Evolutionary conservation across 2,888 invertebrate species (phyloP).

Genomic region (Ligdia adustata): DNA sequence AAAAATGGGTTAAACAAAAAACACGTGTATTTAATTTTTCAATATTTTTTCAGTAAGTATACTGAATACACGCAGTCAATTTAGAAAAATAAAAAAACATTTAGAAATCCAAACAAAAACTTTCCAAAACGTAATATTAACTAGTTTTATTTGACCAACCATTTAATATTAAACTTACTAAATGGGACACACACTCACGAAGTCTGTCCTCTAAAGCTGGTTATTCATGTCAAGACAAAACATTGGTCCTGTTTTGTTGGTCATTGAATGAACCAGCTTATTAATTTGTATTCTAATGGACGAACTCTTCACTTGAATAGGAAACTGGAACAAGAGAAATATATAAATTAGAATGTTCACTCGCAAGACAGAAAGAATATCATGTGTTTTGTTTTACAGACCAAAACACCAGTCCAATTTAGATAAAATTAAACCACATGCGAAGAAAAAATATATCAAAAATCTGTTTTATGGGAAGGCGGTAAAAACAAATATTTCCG

Average conservation of each 20-base stretch:
- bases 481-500: too few relatives aligned
- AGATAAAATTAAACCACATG: too few relatives aligned
- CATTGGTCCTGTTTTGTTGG: background rate
- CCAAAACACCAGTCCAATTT: too few relatives aligned
- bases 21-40: too few relatives aligned
- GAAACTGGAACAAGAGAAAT: conserved; percentile 76
- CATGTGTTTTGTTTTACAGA: too few relatives aligned
- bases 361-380: too few relatives aligned
- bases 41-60: too few relatives aligned
- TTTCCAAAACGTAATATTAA: conserved; percentile 7
- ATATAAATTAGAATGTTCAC: too few relatives aligned
- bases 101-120: background rate
- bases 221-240: background rate
- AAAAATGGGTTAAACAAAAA: too few relatives aligned
- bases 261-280: conserved; percentile 3
- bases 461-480: too few relatives aligned
- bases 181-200: conserved; percentile 28
- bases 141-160: conserved; percentile 42
- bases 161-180: conserved; percentile 15
- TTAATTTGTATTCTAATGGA: conserved; percentile 33
- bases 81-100: background rate
- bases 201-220: conserved; percentile 23
- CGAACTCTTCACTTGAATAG: conserved; percentile 74
- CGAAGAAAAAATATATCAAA: too few relatives aligned
- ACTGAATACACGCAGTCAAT: too few relatives aligned